Base-by-base conservation (phyloP, 2,888 invertebrate species). In the Lithophane leautieri region DNA sequence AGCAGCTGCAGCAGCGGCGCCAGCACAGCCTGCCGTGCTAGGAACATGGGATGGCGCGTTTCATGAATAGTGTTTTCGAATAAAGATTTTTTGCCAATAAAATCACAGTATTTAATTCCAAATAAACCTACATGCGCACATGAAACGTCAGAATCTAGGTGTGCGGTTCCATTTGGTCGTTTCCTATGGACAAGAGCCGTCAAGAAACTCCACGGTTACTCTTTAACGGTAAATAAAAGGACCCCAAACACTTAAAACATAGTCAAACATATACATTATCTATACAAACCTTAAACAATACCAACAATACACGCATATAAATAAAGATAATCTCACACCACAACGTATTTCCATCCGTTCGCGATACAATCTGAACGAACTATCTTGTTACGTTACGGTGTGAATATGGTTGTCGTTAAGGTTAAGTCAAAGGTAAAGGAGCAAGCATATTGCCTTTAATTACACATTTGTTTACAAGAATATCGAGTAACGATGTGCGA, bases 331-430 rank as follows among this genome's bases (percentile, higher is more conserved):
- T 79, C 62, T 73, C 22, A 54, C n/a, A 54, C 40, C 34, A 40
- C 61, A 68, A 73, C 40, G 61, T 68, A 81, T 63, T 34, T 63
- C 28, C 77, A 75, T 83, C 81, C 81, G 63, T 8, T 34, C 40
- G 22, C 63, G 85, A 86, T 84, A 76, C n/a, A 60, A 78, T 78
- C 79, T 65, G 16, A 52, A 25, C 65, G 25, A 68, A 70, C 68
- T 78, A 79, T 85, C 76, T 44, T 11, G 77, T 86, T 86, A 86
- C 86, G 40, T 0, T 28, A 62, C 82, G 81, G 82, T 83, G 82
- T 88, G 63, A 86, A 78, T 65, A 82, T 68, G 76, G 82, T 28
- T 61, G 52, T 83, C 82, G 83, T 72, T 81, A 74, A 72, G 79
- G 83, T 81, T 76, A 86, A 75, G 73, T 47, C 73, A 76, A 40